Evolutionary conservation across 2,888 invertebrate species (phyloP).

Genomic region (Prosapia bicincta): DNA sequence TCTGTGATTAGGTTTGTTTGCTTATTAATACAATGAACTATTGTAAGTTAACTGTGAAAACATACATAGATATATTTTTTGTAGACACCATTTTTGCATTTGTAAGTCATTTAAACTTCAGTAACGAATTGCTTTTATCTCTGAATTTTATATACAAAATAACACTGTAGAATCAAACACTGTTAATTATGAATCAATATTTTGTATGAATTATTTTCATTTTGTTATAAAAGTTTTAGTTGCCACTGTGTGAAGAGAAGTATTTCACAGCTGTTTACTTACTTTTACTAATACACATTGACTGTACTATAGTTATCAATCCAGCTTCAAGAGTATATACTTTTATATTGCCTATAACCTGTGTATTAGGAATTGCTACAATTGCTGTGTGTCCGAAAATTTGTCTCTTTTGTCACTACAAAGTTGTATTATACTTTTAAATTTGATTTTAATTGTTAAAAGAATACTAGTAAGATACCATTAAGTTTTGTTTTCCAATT

Average conservation of each 20-base stretch:
- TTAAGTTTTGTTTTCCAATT: not conserved
- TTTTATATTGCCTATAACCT: not conserved
- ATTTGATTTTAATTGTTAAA: not conserved
- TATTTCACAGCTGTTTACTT: not conserved
- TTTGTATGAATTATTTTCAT: not conserved
- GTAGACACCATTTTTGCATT: constrained; percentile 2
- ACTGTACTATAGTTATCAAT: not conserved
- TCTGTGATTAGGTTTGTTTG: constrained; percentile 2
- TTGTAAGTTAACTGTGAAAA: not conserved
- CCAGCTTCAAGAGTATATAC: not conserved
- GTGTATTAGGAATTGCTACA: not conserved
- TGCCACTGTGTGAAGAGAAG: constrained; percentile 2
- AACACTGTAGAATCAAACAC: not conserved
- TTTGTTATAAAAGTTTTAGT: not conserved
- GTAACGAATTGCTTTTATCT: not conserved
- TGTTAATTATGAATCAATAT: not conserved
- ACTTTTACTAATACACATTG: not conserved
- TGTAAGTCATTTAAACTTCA: not conserved
- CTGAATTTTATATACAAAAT: not conserved
- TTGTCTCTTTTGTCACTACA: not conserved
- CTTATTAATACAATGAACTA: not conserved
- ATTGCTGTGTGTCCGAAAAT: not conserved
- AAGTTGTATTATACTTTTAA: not conserved
- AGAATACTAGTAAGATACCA: not conserved
- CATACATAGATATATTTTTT: not conserved